Evolutionary conservation across 2,888 invertebrate species (phyloP).

Genomic region (Campopleginae sp.): DNA sequence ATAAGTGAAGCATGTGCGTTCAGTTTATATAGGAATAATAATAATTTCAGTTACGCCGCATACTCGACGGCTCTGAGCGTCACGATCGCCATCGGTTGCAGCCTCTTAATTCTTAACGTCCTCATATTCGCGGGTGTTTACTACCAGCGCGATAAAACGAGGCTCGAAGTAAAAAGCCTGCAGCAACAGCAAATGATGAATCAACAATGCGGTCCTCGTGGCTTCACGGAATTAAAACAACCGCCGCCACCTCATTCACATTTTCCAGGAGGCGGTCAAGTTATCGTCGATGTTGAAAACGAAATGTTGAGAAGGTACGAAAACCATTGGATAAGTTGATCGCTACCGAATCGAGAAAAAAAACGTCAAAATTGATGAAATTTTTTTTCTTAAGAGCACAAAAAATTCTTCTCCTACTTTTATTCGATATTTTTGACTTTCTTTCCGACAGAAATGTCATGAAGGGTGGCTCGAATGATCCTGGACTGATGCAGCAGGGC

Average conservation of each 20-base stretch:
- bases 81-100: constrained; percentile 97
- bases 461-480: constrained; percentile 87
- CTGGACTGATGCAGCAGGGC: constrained; percentile 76
- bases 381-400: neutral
- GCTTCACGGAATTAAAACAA: constrained; percentile 82
- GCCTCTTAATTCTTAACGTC: constrained; percentile 95
- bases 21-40: neutral
- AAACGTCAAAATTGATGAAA: neutral
- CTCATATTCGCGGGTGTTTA: constrained; percentile 97
- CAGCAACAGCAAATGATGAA: constrained; percentile 92
- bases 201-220: constrained; percentile 89
- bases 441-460: constrained; percentile 84
- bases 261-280: constrained; percentile 92
- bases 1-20: neutral
- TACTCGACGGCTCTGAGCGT: constrained; percentile 96
- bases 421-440: neutral
- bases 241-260: constrained; percentile 90
- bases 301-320: constrained; percentile 86
- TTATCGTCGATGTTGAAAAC: constrained; percentile 93
- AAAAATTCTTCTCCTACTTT: neutral
- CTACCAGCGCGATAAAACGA: constrained; percentile 94
- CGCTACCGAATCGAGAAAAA: no score
- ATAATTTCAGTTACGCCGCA: constrained; percentile 84
- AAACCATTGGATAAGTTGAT: neutral
- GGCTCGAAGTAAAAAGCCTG: constrained; percentile 91